These are phyloP conservation scores for Melanostoma scalare DNA, from an alignment of 2,888 invertebrate species.

Conservation along the genomic window DNA sequence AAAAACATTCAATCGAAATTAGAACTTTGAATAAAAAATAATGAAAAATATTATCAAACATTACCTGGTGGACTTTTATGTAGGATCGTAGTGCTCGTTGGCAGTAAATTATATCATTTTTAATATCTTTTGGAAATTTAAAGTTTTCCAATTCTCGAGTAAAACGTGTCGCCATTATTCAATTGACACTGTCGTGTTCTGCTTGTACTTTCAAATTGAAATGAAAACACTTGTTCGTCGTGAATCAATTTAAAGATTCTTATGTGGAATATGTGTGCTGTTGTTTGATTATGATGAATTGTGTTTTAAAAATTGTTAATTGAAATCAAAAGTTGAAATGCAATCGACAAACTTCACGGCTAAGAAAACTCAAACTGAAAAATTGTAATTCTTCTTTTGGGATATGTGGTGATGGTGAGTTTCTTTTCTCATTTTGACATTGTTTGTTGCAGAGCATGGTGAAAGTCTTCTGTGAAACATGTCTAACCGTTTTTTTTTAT, in stretches of 20 bases:
- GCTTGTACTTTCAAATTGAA: background rate
- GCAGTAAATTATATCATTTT: constrained; percentile 80
- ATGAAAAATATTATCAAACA: constrained; percentile 30
- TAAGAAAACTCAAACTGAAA: background rate
- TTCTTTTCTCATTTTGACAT: constrained; percentile 6
- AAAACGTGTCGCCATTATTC: constrained; percentile 68
- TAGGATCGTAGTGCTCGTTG: constrained; percentile 79
- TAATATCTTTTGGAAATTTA: constrained; percentile 79
- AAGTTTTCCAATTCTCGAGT: constrained; percentile 74
- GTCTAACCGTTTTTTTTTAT: background rate
- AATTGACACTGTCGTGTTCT: background rate
- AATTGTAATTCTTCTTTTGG: constrained; percentile 5
- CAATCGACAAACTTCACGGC: background rate
- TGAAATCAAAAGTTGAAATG: background rate
- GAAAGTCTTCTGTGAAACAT: background rate
- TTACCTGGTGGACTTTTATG: constrained; percentile 81
- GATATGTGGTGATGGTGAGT: constrained; percentile 21
- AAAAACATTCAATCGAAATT: background rate
- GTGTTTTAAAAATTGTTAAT: too few species aligned
- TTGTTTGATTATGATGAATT: too few species aligned
- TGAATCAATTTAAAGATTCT: background rate
- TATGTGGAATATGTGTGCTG: background rate
- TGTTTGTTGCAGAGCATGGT: constrained; percentile 10
- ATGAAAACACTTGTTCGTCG: background rate
- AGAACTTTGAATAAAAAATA: background rate